phyloP scores from a whole-genome alignment of 2,888 invertebrate genomes.

The Actias luna region DNA sequence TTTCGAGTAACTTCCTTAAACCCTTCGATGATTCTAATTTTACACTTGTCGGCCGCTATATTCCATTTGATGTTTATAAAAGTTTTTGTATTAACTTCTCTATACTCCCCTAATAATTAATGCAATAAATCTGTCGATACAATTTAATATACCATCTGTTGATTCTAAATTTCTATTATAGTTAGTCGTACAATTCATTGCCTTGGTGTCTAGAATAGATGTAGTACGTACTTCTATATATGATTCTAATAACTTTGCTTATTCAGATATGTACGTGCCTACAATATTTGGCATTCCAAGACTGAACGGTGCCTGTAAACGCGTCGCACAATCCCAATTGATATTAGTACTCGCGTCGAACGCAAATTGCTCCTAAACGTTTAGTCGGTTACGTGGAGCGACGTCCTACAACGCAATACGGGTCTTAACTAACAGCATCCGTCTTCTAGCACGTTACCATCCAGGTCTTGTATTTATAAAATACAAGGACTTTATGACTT shows the following conservation, averaged over 20 bases:
- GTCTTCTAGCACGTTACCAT: constrained; percentile 44
- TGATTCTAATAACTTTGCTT: not conserved
- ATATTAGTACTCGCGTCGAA: constrained; percentile 13
- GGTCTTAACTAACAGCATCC: constrained; percentile 67
- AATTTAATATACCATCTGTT: no score
- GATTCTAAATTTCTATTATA: no score
- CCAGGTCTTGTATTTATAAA: constrained; percentile 37
- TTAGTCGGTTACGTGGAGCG: constrained; percentile 19
- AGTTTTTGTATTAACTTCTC: not conserved
- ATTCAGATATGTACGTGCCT: not conserved
- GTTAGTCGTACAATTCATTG: no score
- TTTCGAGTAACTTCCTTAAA: no score
- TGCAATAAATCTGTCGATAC: no score
- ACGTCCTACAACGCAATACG: constrained; percentile 42
- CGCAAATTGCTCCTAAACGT: constrained; percentile 24
- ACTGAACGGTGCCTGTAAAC: not conserved
- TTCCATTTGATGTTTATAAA: not conserved
- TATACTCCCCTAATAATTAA: no score
- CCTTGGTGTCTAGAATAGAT: not conserved
- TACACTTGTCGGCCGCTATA: no score
- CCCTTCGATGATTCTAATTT: no score
- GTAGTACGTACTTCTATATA: not conserved
- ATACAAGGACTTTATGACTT: constrained; percentile 14
- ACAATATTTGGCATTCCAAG: not conserved
- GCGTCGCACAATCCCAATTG: constrained; percentile 11